Conservation (phyloP, 2,797 vertebrate genomes). For the Xerus rutilus region DNA sequence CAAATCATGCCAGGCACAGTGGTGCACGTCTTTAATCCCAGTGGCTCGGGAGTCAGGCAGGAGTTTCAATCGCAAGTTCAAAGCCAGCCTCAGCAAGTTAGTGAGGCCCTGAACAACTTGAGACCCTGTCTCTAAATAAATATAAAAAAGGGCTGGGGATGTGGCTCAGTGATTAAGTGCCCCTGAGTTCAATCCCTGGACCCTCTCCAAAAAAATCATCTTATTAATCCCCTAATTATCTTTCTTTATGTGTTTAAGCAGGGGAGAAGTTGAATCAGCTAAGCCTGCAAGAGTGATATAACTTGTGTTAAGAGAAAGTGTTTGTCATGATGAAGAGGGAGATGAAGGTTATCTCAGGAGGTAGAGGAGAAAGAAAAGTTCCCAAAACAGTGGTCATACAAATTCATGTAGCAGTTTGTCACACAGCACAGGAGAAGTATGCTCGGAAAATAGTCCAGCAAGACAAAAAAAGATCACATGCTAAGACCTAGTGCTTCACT, state of each 20-base stretch:
- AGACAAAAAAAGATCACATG: background rate
- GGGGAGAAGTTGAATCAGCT: background rate
- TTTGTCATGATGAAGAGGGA: background rate
- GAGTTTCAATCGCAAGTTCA: too few relatives aligned
- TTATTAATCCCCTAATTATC: background rate
- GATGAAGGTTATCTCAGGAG: background rate
- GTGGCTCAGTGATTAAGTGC: too few relatives aligned
- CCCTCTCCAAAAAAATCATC: background rate
- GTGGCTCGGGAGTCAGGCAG: too few relatives aligned
- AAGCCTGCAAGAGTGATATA: background rate
- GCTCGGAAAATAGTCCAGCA: background rate
- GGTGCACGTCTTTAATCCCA: too few relatives aligned
- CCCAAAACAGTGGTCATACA: background rate
- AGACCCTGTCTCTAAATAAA: too few relatives aligned
- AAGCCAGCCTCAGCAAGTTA: too few relatives aligned
- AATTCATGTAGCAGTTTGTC: background rate
- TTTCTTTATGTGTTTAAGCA: background rate
- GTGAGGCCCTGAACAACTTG: too few relatives aligned
- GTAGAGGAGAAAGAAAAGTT: background rate
- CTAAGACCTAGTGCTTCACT: background rate
- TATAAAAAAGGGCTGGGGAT: too few relatives aligned
- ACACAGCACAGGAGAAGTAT: background rate
- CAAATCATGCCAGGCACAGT: background rate
- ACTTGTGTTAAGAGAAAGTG: background rate
- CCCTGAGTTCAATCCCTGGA: too few relatives aligned